Percentiles rank a stretch among this genome's conserved stretches.
phyloP scores from a whole-genome alignment of 1,140 invertebrate species.

The Marisa cornuarietis region DNA sequence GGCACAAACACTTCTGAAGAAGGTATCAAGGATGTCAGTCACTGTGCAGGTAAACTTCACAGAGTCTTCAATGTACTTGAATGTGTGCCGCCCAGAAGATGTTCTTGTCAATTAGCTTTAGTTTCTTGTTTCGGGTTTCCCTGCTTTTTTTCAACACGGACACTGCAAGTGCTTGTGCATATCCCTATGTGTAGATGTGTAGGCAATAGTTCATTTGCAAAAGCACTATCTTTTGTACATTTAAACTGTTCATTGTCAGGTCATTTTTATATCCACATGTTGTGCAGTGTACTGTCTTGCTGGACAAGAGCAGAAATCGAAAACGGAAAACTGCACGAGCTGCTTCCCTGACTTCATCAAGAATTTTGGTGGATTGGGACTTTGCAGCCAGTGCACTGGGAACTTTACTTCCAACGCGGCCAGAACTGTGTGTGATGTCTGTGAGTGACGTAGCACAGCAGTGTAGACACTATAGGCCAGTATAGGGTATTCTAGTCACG shows the following conservation, averaged over 20 bases:
- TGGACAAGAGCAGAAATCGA: background rate
- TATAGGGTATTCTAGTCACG: no score
- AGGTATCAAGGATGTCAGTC: background rate
- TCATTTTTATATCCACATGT: background rate
- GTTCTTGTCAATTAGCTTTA: no score
- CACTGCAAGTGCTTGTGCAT: no score
- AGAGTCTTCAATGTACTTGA: no score
- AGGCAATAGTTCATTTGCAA: no score
- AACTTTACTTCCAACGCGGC: background rate
- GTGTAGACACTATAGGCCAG: no score
- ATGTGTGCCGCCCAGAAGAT: no score
- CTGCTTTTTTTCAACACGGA: no score
- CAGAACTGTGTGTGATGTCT: background rate
- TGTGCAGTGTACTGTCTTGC: background rate
- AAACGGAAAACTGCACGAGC: background rate
- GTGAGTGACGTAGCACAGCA: background rate
- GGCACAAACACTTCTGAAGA: background rate
- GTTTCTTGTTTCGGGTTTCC: no score
- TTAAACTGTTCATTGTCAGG: no score
- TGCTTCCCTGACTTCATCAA: background rate
- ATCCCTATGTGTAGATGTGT: no score
- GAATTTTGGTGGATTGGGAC: background rate
- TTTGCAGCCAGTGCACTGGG: slow-evolving; percentile 3
- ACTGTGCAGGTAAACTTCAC: slow-evolving; percentile 5
- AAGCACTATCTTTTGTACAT: no score